Evolutionary conservation across 2,888 invertebrate species (phyloP).

Genomic region (Parascotia fuliginaria): DNA sequence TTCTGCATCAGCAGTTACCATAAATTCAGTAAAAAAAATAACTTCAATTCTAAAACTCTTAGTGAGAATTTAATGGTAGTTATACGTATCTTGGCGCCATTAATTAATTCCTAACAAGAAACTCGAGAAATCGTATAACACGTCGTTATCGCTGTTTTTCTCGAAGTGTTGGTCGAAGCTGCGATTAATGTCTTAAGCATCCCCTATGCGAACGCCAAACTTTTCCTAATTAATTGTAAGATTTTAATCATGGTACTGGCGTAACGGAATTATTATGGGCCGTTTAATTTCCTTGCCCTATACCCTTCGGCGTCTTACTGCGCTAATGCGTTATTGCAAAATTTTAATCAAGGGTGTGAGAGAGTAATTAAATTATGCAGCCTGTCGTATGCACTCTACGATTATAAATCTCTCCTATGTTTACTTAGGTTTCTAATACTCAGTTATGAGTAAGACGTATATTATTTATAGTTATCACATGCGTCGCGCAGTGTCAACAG

Average conservation of each 20-base stretch:
- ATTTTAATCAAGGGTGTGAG: slow-evolving; percentile 85
- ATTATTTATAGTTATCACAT: slow-evolving; percentile 33
- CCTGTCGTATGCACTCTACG: slow-evolving; percentile 81
- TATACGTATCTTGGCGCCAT: slow-evolving; percentile 1
- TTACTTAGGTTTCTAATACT: slow-evolving; percentile 67
- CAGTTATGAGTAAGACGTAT: slow-evolving; percentile 26
- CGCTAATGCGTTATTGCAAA: slow-evolving; percentile 80
- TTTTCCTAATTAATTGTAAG: slow-evolving; percentile 83
- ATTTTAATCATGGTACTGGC: slow-evolving; percentile 82
- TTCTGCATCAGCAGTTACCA: too few relatives aligned
- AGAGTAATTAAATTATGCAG: slow-evolving; percentile 83
- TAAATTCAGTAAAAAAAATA: neutral
- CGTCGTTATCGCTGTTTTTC: slow-evolving; percentile 44
- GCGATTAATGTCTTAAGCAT: slow-evolving; percentile 57
- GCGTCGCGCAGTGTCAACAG: slow-evolving; percentile 48
- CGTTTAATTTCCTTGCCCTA: slow-evolving; percentile 81
- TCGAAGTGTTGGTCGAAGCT: slow-evolving; percentile 43
- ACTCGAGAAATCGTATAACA: slow-evolving; percentile 16
- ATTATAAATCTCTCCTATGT: slow-evolving; percentile 76
- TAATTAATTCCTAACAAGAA: slow-evolving; percentile 13
- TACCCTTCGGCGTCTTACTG: slow-evolving; percentile 75
- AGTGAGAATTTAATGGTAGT: neutral
- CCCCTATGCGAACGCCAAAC: slow-evolving; percentile 61
- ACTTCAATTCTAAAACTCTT: neutral
- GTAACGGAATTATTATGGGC: slow-evolving; percentile 81